These are phyloP conservation scores for Platynereis dumerilii DNA, from an alignment of 2,888 invertebrate species.

Conservation along the genomic window DNA sequence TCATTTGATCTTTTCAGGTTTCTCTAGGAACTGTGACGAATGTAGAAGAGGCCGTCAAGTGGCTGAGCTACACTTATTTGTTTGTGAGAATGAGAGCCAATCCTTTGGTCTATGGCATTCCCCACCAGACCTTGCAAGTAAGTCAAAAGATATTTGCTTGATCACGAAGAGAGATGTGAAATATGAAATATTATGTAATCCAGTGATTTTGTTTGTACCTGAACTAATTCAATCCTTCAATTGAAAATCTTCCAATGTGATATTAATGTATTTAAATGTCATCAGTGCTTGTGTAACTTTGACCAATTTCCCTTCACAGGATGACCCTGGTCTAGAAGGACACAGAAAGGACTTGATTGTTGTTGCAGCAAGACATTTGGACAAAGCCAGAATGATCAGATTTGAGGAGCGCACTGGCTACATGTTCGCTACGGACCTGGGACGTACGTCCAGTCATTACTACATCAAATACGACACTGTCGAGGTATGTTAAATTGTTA, in stretches of 20 bases:
- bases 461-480: constrained; percentile 97
- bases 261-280: too few species aligned
- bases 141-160: constrained; percentile 2
- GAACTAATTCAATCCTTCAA: too few species aligned
- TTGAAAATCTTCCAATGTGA: too few species aligned
- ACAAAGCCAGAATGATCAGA: constrained; percentile 92
- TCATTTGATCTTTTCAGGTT: constrained; percentile 68
- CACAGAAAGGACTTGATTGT: constrained; percentile 81
- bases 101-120: constrained; percentile 79
- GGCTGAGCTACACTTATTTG: constrained; percentile 97
- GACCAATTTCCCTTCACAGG: too few species aligned
- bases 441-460: constrained; percentile 95
- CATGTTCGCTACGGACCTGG: constrained; percentile 74
- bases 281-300: too few species aligned
- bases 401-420: constrained; percentile 82
- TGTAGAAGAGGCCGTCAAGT: constrained; percentile 93
- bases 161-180: too few species aligned
- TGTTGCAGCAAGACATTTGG: constrained; percentile 81
- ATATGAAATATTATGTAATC: too few species aligned
- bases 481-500: constrained; percentile 69
- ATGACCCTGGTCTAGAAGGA: constrained; percentile 80
- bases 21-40: constrained; percentile 95
- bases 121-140: constrained; percentile 66
- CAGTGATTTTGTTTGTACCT: too few species aligned
- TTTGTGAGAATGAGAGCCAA: constrained; percentile 93